Evolutionary conservation across 64 coral and sea anemone species (phyloP), one percentile per base, ranked within the genome.

Genomic region (Montipora foliosa): DNA sequence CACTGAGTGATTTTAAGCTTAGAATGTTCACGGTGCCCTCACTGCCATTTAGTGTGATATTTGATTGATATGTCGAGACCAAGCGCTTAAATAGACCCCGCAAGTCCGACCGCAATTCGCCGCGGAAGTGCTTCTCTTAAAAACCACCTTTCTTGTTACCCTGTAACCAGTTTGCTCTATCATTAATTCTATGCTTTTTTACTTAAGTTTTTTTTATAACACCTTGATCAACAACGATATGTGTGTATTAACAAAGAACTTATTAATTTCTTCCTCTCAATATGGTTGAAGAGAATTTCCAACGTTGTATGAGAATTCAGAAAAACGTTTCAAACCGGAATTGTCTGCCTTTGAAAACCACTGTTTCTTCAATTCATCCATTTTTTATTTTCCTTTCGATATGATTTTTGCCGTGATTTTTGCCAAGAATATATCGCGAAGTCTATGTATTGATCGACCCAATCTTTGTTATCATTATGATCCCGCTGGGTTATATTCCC

Each of bases 401-500:
- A 49, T 49, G 1, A 49, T 49, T 47, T 22, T 25, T 6, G 12
- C 3, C 2, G 3, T 14, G 9, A 84, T 84, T 47, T 84, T 15
- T 37, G 62, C 62, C 8, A 48, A 25, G 44, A 47, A 6, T 8
- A 69, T 47, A 84, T 6, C 44, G 68, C 7, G 20, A 69, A 13
- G 46, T 69, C 68, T 70, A 45, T 72, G 67, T 50, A 71, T 86
- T 6, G 21, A 46, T 37, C 37, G 47, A 21, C 16, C 37, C 17
- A 50, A 50, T 86, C 22, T 50, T 7, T n/a, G 66, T 86, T 72
- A 71, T 86, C 66, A 17, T 84, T 68, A 8, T 46, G 16, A 68
- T 84, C 67, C 81, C 17, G 44, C 71, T 71, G 64, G 70, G 82
- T 70, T 66, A 50, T 70, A 46, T 86, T 84, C 16, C 58, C 22